These are phyloP conservation scores for Plectropomus leopardus DNA, from an alignment of 2,113 vertebrate species.

Conservation along the genomic window DNA sequence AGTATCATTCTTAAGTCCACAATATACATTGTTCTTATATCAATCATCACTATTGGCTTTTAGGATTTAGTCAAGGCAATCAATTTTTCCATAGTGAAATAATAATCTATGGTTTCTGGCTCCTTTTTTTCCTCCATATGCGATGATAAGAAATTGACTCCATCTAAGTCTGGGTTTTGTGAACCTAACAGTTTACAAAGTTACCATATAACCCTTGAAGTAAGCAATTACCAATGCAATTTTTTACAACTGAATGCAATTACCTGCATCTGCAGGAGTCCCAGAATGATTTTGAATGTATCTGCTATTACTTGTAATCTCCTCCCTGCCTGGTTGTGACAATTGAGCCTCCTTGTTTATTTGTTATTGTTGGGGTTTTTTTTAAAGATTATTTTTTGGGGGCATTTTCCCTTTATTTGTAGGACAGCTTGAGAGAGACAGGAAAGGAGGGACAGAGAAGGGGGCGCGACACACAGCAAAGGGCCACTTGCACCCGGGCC, in stretches of 20 bases:
- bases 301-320: constrained; percentile 26
- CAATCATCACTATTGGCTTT: constrained; percentile 23
- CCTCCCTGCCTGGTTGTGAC: too few relatives aligned
- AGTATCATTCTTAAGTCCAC: background rate
- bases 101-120: background rate
- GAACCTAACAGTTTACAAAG: constrained; percentile 20
- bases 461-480: too few relatives aligned
- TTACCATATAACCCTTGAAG: constrained; percentile 37
- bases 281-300: background rate
- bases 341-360: too few relatives aligned
- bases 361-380: too few relatives aligned
- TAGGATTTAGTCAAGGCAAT: constrained; percentile 1
- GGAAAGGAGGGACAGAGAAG: too few relatives aligned
- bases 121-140: background rate
- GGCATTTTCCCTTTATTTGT: too few relatives aligned
- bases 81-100: background rate
- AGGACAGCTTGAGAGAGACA: too few relatives aligned
- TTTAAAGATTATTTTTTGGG: too few relatives aligned
- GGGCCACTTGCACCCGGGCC: too few relatives aligned
- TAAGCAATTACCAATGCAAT: constrained; percentile 39
- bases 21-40: constrained; percentile 20
- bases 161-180: background rate
- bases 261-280: constrained; percentile 26
- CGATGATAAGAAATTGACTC: constrained; percentile 19
- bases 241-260: constrained; percentile 42